Base-by-base conservation (phyloP, 2,888 invertebrate genomes). In the Phrixothrix hirtus region DNA sequence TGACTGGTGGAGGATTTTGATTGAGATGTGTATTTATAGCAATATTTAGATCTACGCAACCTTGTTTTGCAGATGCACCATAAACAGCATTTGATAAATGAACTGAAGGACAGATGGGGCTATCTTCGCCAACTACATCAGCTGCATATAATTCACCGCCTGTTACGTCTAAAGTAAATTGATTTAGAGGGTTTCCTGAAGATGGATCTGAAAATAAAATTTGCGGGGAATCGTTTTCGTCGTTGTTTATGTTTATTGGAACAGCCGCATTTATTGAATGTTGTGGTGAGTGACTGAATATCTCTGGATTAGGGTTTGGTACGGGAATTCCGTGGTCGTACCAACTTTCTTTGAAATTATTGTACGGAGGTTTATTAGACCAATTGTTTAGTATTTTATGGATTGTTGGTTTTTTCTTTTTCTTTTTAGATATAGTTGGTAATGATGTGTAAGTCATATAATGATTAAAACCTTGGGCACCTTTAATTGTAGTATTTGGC, bases 11-110 rank as follows among this genome's bases (percentile, higher is more conserved):
- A 53, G 81, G 81, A 52, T 81, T 82, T 60, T 83, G 85, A 29
- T 85, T 76, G 1, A 86, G 79, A 63, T 87, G 85, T 0, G 86
- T 86, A 58, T 87, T 87, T 1, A 87, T 83, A 10, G 86, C 83
- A 47, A 87, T 82, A 66, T 85, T 86, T 52, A 87, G 73, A 74
- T 87, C 87, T 0, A 85, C 83, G 62, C 87, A 87, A 2, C 80
- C 84, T 62, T 83, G 82, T 35, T 77, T 80, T 66, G 82, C 79
- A 2, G 79, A 78, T 73, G 81, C 68, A 77, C 79, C 16, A 75
- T 81, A 58, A 74, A 83, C 64, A 75, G 81, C 49, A 78, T 74
- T 57, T 1, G 82, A 80, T 1, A 83, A 73, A 61, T 78, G 82
- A 58, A 83, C 81, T 10, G 81, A 80, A 1, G 83, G 83, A 60